Evolutionary conservation across 2,797 vertebrate species (phyloP).

Genomic region (Myiotriccus ornatus): DNA sequence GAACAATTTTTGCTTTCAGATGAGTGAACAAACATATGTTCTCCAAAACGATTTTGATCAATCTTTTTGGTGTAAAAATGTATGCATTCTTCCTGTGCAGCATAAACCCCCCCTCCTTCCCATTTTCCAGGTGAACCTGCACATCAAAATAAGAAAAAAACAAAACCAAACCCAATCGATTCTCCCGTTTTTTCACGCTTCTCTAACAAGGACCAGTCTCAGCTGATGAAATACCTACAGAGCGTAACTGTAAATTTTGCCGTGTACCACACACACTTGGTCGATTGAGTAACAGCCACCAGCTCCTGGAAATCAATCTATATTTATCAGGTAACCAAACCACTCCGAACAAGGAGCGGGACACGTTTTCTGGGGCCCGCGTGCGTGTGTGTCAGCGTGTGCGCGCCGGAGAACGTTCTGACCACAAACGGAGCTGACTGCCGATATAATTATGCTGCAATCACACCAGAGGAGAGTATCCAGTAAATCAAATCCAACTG

Average conservation of each 20-base stretch:
- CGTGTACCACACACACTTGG: background rate
- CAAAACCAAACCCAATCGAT: background rate
- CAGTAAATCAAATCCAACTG: conserved; percentile 68
- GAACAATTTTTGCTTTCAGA: background rate
- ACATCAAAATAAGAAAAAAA: background rate
- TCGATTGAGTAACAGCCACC: background rate
- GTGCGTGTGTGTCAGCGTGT: background rate
- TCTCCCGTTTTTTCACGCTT: background rate
- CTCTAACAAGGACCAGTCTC: conserved; percentile 32
- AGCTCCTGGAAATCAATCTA: conserved; percentile 45
- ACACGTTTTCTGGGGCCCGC: background rate
- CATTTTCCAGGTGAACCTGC: background rate
- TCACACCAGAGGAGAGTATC: conserved; percentile 53
- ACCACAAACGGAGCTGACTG: conserved; percentile 68
- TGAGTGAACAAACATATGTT: background rate
- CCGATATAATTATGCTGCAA: conserved; percentile 68
- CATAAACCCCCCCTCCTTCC: fast-evolving
- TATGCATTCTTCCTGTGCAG: background rate
- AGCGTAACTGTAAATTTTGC: conserved; percentile 26
- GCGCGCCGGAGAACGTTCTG: conserved; percentile 42
- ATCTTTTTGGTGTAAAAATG: background rate
- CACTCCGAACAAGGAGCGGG: background rate
- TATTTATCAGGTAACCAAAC: background rate
- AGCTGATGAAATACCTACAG: conserved; percentile 43
- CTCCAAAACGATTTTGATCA: background rate